Base-by-base conservation (phyloP, 1,140 invertebrate species). In the Goniozus legneri region DNA sequence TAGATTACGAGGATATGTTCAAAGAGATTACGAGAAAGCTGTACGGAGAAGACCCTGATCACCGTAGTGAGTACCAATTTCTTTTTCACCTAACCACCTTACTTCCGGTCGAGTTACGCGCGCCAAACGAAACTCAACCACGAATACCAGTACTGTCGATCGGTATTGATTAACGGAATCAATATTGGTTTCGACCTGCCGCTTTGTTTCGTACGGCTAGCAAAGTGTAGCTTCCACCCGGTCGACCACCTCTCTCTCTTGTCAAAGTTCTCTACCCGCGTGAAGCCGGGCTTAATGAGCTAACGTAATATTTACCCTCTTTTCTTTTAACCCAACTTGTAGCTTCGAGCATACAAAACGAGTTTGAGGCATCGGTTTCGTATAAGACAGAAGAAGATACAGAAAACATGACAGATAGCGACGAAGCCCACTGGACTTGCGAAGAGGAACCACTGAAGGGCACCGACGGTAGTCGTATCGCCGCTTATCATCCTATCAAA, bases 1-100 rank as follows among this genome's bases (percentile, higher is more conserved):
- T 79, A 49, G 83, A 84, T 59, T 85, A 85, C 65, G 84, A 86
- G 67, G 84, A 86, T 56, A 85, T 85, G 82, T 86, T 89, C 68
- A 91, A 92, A 73, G 90, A 93, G 79, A 92, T 92, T 58, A 92
- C 89, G 33, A 84, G 89, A 60, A 93, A 93, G 77, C 77, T 92
- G 36, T 93, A 93, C 69, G 89, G 89, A 40, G 89, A 91, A 66
- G 89, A 91, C 75, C 73, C 71, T 2, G 74, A 76, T 57, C 73
- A 76, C 15, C 62, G 73, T 69, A 76, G 74, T 75, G 54, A 65
- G 71, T 46, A 19, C n/a, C 7, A 6, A 12, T 4, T 24, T 27
- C 24, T 27, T 27, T 10, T 27, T 27, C 4, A 10, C 24, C 24
- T 10, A 10, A 4, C 4, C 10, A 27, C 24, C 24, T 6, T 6